A percentile compares a stretch with the other conserved stretches of the same genome.
Conservation (phyloP, 2,888 invertebrate species). For the Parapristionchus giblindavisi region DNA sequence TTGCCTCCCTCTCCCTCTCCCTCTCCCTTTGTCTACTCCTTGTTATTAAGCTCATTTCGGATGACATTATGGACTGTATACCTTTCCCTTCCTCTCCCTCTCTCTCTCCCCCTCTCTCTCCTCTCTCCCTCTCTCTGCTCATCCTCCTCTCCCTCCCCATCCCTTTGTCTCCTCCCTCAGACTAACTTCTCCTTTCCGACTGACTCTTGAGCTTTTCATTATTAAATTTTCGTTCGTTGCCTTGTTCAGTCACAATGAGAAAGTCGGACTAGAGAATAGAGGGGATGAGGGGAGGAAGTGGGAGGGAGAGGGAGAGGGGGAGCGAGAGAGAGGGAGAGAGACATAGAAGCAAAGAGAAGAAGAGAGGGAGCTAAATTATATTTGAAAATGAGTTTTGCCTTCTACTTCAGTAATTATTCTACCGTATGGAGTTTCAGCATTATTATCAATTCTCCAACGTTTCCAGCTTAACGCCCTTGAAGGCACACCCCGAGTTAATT, state of each 20-base stretch:
- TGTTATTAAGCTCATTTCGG: no score
- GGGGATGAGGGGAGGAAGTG: background rate
- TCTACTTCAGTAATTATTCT: no score
- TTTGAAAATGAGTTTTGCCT: no score
- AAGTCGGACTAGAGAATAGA: background rate
- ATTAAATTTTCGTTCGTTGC: background rate
- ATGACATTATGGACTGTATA: background rate
- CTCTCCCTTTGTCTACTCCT: no score
- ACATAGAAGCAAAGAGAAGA: no score
- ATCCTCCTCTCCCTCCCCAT: background rate
- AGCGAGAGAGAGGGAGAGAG: no score
- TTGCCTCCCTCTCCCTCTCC: no score
- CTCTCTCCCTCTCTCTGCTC: background rate
- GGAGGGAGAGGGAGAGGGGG: background rate
- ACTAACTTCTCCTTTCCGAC: background rate
- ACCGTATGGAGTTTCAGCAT: no score
- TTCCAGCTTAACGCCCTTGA: no score
- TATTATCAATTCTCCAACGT: no score
- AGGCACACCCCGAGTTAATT: no score
- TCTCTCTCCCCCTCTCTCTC: background rate
- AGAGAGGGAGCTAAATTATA: background rate
- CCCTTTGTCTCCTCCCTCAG: background rate
- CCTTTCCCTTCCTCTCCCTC: background rate
- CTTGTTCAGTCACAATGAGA: background rate
- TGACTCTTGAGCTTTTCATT: background rate